These are phyloP conservation scores for Nematolebias whitei DNA, from an alignment of 2,113 vertebrate species.

Conservation along the genomic window DNA sequence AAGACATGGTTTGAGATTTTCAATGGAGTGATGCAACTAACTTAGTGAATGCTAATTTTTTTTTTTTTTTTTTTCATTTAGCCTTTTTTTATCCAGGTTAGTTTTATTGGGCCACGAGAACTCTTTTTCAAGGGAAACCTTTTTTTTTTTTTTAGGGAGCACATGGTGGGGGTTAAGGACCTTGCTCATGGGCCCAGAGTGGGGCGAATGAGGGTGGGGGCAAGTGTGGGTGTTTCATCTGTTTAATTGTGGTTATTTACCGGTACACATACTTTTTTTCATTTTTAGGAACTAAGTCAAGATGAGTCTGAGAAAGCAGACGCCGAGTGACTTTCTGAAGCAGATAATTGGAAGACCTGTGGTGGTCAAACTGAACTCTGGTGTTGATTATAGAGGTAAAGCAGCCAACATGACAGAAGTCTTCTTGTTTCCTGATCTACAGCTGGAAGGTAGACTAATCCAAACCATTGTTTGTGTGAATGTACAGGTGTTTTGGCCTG, in stretches of 20 bases:
- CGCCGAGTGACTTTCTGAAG: slow-evolving; percentile 97
- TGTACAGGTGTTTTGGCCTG: slow-evolving; percentile 93
- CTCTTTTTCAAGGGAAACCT: too few species aligned
- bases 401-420: not conserved
- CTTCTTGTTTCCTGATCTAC: accelerated
- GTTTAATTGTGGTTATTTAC: not conserved
- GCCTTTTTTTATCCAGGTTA: too few species aligned
- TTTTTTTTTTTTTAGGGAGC: too few species aligned
- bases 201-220: too few species aligned
- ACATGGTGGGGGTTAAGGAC: too few species aligned
- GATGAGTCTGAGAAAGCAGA: slow-evolving; percentile 98
- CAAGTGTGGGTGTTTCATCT: too few species aligned
- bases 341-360: slow-evolving; percentile 99
- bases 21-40: too few species aligned
- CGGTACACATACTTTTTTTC: not conserved
- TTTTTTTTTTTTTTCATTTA: too few species aligned
- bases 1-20: not conserved
- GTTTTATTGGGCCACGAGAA: too few species aligned
- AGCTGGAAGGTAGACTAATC: not conserved
- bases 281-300: slow-evolving; percentile 55
- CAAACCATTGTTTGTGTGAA: not conserved
- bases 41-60: slow-evolving; percentile 19
- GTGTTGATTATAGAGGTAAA: slow-evolving; percentile 97
- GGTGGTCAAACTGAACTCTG: slow-evolving; percentile 97
- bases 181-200: too few species aligned